A percentile compares a stretch with the other conserved stretches of the same genome.
Evolutionary conservation across 2,797 vertebrate species (phyloP).

Genomic region (Spheniscus humboldti): DNA sequence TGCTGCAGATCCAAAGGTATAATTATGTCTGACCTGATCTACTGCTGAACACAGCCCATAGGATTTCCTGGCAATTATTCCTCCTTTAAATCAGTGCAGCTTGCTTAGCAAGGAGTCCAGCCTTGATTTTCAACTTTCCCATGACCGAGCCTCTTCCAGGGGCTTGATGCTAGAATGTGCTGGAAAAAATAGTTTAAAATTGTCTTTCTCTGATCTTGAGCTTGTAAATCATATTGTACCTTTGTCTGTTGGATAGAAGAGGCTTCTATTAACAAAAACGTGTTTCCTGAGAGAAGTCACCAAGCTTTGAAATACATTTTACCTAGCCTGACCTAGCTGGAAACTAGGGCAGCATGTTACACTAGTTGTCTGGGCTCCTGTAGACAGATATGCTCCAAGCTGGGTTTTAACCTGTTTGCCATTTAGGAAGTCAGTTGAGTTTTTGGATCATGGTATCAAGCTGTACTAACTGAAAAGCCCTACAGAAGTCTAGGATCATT

Average conservation of each 20-base stretch:
- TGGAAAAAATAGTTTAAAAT: not conserved
- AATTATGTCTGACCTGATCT: not conserved
- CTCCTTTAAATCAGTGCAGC: not conserved
- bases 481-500: not conserved
- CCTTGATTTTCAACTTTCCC: not conserved
- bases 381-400: not conserved
- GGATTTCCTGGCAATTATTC: not conserved
- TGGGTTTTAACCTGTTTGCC: not conserved
- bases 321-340: not conserved
- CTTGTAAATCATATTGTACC: not conserved
- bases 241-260: not conserved
- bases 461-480: not conserved
- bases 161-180: not conserved
- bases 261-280: not conserved
- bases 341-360: rapidly evolving
- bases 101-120: not conserved
- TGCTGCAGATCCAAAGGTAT: not conserved
- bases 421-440: not conserved
- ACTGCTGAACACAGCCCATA: not conserved
- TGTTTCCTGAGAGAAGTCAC: not conserved
- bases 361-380: not conserved
- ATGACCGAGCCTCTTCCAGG: not conserved
- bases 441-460: not conserved
- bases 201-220: not conserved
- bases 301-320: not conserved